Evolutionary conservation across 2,797 vertebrate genomes (phyloP).

Genomic region (Mormyrus hasselquistii): DNA sequence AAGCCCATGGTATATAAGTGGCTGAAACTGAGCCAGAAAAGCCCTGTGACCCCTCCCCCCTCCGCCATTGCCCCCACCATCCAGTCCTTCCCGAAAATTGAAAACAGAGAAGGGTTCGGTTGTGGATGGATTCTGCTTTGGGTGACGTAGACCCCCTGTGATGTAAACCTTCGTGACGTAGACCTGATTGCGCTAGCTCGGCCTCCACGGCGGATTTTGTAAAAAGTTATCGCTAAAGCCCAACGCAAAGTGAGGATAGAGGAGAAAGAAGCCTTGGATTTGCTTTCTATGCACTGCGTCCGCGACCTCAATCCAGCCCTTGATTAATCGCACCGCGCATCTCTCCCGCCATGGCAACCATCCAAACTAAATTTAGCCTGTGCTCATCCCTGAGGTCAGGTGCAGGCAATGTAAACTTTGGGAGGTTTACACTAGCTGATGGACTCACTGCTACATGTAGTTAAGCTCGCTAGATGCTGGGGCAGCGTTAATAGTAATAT

Average conservation of each 20-base stretch:
- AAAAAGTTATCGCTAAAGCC: background rate
- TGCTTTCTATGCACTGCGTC: background rate
- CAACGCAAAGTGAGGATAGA: background rate
- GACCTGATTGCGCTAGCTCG: background rate
- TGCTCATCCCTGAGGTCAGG: slow-evolving; percentile 22
- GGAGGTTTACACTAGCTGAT: slow-evolving; percentile 20
- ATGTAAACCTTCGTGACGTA: too few species aligned
- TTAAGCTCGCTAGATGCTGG: background rate
- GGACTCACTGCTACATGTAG: background rate
- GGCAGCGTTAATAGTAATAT: background rate
- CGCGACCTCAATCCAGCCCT: slow-evolving; percentile 17
- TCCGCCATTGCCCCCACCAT: background rate
- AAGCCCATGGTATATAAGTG: background rate
- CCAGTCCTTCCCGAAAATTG: background rate
- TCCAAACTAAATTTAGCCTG: slow-evolving; percentile 29
- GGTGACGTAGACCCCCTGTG: background rate
- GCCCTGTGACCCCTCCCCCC: background rate
- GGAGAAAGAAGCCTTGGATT: background rate
- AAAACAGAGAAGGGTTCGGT: background rate
- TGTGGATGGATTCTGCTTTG: background rate
- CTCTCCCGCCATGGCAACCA: slow-evolving; percentile 11
- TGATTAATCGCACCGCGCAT: slow-evolving; percentile 23
- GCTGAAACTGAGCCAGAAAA: background rate
- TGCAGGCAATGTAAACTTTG: slow-evolving; percentile 24
- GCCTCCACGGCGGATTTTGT: background rate